Percentiles rank a stretch among this genome's conserved stretches.
Conservation (phyloP, 2,888 invertebrate species). For the Pomacea canaliculata region DNA sequence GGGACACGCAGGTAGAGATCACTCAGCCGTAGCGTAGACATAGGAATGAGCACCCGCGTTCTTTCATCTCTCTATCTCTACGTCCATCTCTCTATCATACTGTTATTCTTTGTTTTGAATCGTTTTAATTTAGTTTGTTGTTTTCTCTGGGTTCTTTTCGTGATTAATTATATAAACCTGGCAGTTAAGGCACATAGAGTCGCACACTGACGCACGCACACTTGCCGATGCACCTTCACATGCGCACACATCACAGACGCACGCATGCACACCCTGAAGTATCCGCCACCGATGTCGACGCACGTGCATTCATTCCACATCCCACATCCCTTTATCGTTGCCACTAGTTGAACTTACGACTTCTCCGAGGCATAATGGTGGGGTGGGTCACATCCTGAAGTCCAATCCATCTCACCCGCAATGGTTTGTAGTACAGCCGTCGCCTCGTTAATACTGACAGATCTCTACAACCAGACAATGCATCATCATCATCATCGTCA, state of each 20-base stretch:
- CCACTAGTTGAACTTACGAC: neutral
- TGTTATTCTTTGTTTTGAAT: too few species aligned
- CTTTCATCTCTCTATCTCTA: too few species aligned
- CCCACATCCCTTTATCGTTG: too few species aligned
- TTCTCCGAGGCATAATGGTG: conserved; percentile 11
- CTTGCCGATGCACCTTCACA: neutral
- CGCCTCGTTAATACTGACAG: conserved; percentile 9
- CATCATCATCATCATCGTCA: too few species aligned
- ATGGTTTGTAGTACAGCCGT: conserved; percentile 9
- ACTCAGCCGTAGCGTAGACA: too few species aligned
- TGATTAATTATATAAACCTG: too few species aligned
- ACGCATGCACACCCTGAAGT: neutral
- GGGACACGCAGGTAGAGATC: too few species aligned
- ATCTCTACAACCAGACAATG: neutral
- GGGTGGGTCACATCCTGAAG: conserved; percentile 6
- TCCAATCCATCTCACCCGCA: conserved; percentile 17
- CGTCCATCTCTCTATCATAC: too few species aligned
- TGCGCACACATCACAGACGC: conserved; percentile 5
- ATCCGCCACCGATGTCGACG: too few species aligned
- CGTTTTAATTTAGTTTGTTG: too few species aligned
- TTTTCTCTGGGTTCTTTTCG: too few species aligned
- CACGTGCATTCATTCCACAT: neutral
- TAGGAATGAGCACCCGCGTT: too few species aligned
- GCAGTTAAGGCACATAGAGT: neutral
- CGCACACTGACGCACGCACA: neutral